Evolutionary conservation across 1,140 invertebrate species (phyloP).

Genomic region (Steinernema khuongi): DNA sequence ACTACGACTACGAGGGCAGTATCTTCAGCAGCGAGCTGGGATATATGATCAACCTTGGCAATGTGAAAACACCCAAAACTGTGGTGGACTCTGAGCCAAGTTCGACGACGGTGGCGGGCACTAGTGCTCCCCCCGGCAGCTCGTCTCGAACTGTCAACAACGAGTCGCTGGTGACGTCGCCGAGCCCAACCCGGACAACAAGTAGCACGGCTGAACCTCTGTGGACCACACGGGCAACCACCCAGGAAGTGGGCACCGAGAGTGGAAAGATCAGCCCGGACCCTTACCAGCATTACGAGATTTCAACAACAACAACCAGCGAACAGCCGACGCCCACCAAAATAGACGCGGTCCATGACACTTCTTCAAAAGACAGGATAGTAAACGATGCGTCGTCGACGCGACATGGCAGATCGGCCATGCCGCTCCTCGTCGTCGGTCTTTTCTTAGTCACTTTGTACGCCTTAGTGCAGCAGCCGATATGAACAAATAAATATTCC

Average conservation of each 20-base stretch:
- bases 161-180: background rate
- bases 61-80: background rate
- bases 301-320: slow-evolving; percentile 1
- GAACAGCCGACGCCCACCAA: background rate
- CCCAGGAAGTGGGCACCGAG: background rate
- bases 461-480: background rate
- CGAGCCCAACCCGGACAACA: background rate
- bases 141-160: background rate
- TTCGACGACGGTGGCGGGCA: background rate
- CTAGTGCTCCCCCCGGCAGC: background rate
- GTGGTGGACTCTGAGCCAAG: background rate
- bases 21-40: slow-evolving; percentile 5
- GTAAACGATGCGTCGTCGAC: background rate
- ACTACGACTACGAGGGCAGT: background rate
- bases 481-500: background rate
- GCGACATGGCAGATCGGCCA: background rate
- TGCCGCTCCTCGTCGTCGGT: background rate
- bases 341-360: slow-evolving; percentile 6
- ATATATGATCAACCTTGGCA: slow-evolving; percentile 9
- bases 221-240: background rate
- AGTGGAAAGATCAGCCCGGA: background rate
- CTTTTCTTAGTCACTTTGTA: background rate
- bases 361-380: slow-evolving; percentile 3
- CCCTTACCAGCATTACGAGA: background rate
- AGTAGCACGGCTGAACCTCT: background rate